Evolutionary conservation across 2,797 vertebrate species (phyloP).

Genomic region (Melanotaenia parkinsoni): DNA sequence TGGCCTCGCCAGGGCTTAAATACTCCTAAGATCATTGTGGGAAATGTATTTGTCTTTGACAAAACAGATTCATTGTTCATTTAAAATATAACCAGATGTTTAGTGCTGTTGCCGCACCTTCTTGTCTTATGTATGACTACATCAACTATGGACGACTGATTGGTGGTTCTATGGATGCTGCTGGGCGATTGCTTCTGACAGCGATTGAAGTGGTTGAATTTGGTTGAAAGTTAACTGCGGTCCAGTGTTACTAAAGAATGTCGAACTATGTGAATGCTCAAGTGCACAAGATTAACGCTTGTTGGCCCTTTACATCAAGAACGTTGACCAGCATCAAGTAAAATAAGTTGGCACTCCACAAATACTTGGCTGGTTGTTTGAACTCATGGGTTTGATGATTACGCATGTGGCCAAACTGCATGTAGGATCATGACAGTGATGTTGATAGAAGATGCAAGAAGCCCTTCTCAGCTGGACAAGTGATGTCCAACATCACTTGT

Average conservation of each 20-base stretch:
- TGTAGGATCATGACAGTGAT: neutral
- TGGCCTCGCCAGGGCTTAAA: conserved; percentile 43
- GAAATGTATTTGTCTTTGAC: conserved; percentile 2
- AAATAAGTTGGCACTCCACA: neutral
- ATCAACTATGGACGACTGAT: neutral
- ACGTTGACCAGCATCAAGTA: neutral
- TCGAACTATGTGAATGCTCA: neutral
- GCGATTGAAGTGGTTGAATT: neutral
- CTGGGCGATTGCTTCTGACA: neutral
- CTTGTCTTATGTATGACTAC: neutral
- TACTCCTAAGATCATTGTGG: conserved; percentile 14
- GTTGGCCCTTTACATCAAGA: neutral
- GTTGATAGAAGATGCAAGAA: neutral
- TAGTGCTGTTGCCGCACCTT: neutral
- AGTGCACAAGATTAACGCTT: neutral
- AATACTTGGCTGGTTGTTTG: neutral
- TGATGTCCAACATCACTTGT: neutral
- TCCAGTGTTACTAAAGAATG: neutral
- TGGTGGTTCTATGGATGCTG: neutral
- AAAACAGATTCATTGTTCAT: conserved; percentile 2
- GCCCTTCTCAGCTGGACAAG: neutral
- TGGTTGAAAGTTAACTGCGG: neutral
- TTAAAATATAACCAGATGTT: conserved; percentile 3
- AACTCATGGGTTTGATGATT: neutral
- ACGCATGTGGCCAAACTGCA: neutral